Conservation (phyloP, 35 echinoderm and acorn worm genomes). For the Heliocidaris erythrogramma region DNA sequence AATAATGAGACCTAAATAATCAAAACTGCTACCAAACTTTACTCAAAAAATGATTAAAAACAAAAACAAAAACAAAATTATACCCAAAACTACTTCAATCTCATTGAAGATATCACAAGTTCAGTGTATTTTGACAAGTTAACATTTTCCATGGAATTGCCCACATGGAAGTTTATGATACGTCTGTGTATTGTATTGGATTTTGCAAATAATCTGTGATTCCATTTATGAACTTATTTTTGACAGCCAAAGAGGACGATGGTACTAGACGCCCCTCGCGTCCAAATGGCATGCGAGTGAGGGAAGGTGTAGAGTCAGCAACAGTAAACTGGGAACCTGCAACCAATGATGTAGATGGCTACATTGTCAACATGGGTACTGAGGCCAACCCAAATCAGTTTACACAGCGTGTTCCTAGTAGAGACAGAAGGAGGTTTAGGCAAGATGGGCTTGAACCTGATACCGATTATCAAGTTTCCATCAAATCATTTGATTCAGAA, state of each 20-base stretch:
- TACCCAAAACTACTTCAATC: no score
- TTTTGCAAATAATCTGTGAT: no score
- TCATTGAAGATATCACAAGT: no score
- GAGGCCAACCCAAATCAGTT: not conserved
- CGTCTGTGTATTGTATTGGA: no score
- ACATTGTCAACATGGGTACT: not conserved
- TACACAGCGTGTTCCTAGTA: not conserved
- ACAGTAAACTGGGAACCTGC: not conserved
- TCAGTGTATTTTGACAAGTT: no score
- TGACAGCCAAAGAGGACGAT: not conserved
- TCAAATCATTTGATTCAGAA: not conserved
- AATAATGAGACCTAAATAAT: no score
- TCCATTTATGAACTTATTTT: no score
- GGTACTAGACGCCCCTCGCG: not conserved
- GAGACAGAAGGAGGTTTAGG: not conserved
- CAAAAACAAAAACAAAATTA: no score
- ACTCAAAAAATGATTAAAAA: no score
- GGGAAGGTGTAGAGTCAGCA: not conserved
- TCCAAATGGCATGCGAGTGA: not conserved
- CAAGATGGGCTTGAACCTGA: not conserved
- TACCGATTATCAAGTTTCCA: slow-evolving; percentile 20
- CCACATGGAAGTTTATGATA: no score
- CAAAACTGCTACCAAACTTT: no score
- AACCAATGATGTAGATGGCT: not conserved
- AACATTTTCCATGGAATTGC: no score